phyloP scores from a whole-genome alignment of 2,797 vertebrate genomes.

The Myotis planiceps region DNA sequence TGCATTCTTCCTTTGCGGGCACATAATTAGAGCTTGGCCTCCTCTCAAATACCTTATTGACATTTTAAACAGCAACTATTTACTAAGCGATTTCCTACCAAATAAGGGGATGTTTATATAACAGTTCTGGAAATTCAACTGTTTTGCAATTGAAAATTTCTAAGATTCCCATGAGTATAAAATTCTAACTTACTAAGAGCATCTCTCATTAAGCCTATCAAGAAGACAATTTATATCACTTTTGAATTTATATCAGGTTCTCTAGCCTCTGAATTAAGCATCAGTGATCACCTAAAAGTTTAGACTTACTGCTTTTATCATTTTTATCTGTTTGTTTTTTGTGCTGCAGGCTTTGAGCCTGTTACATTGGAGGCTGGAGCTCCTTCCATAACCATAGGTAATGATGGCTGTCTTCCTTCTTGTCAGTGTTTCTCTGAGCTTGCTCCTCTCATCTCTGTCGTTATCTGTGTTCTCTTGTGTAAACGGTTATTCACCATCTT shows the following conservation, averaged over 20 bases:
- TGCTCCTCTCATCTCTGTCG: not conserved
- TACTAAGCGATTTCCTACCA: not conserved
- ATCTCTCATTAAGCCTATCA: not conserved
- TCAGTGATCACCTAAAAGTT: not conserved
- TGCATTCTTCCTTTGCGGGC: not conserved
- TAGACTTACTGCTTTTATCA: not conserved
- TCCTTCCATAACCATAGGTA: conserved; percentile 34
- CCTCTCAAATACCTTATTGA: not conserved
- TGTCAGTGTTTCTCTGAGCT: not conserved
- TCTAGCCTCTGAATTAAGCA: not conserved
- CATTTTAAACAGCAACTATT: conserved; percentile 9
- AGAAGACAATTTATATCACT: not conserved
- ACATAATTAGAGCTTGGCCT: not conserved
- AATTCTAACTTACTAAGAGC: conserved; percentile 17
- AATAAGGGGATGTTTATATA: not conserved
- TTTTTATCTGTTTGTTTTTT: conserved; percentile 22
- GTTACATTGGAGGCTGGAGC: not conserved
- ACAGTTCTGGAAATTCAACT: not conserved
- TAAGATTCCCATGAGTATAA: not conserved
- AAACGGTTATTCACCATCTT: not conserved
- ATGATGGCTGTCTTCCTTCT: not conserved
- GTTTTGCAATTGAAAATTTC: conserved; percentile 16
- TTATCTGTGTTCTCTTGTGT: not conserved
- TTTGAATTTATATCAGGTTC: not conserved
- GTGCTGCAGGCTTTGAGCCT: conserved; percentile 35